Base-by-base conservation (phyloP, 2,113 vertebrate genomes). In the Gymnorhina tibicen region DNA sequence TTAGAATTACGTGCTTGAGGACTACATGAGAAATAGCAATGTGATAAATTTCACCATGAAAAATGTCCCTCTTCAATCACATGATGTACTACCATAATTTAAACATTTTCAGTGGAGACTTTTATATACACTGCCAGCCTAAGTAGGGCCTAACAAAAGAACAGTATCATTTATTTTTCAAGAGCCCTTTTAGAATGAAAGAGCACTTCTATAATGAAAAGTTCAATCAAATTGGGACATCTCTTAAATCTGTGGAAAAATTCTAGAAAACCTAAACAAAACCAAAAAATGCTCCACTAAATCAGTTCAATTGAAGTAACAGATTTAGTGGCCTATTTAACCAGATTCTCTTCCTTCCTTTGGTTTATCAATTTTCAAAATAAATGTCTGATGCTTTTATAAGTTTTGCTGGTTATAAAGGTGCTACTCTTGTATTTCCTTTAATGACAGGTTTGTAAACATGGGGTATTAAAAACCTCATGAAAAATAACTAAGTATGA, bases 351-450 rank as follows among this genome's bases (percentile, higher is more conserved):
- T 56, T 53, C 84, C 64, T 39, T 55, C 81, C 91, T 96, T 85
- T 91, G 84, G 67, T 76, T 47, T 82, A 49, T 50, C 50, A 67
- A 23, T 62, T 82, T 93, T 95, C 32, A 23, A 94, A 92, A 92
- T 76, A 80, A 55, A 82, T 7, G 11, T 47, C 47, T 73, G 64
- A 76, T 81, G 64, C 52, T 97, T 95, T 92, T 91, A 4, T 77
- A 97, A 77, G 89, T 93, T 91, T 68, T 86, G 86, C 91, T 86
- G 73, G 83, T 87, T 77, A 81, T 56, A 94, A 95, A 89, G 83
- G 91, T 96, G 87, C 89, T 95, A 55, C 46, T 69, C 42, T 87
- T 87, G 44, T 7, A n/a, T 53, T 53, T 64, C 88, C 39, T 66
- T 78, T 47, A 73, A 62, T 81, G 68, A 78, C 37, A 91, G 63